Percentiles rank a stretch among this genome's conserved stretches.
Evolutionary conservation across 2,797 vertebrate genomes (phyloP).

Genomic region (Periparus ater): DNA sequence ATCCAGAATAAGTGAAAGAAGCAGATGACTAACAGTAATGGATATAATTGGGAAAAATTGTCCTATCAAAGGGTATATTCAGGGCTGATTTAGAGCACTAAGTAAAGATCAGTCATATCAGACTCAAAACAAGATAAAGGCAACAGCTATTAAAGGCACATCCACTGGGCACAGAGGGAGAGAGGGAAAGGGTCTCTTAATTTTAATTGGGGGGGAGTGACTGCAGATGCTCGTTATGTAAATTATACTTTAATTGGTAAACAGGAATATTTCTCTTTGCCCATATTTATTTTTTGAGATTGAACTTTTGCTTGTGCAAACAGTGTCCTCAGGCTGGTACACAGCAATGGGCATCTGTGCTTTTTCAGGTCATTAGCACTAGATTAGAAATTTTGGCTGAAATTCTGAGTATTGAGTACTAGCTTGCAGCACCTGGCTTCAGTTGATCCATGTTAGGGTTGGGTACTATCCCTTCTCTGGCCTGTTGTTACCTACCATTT

Average conservation of each 20-base stretch:
- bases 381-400: conserved; percentile 28
- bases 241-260: conserved; percentile 34
- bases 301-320: not conserved
- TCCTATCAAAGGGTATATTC: not conserved
- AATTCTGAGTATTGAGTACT: not conserved
- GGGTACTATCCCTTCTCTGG: not conserved
- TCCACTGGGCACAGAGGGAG: not conserved
- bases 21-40: not conserved
- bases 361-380: conserved; percentile 20
- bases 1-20: not conserved
- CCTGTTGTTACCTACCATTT: not conserved
- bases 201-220: not conserved
- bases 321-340: not conserved
- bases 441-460: not conserved
- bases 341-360: conserved; percentile 13
- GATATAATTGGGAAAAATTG: not conserved
- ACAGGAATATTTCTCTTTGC: conserved; percentile 24
- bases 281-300: conserved; percentile 27
- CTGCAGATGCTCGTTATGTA: conserved; percentile 32
- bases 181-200: not conserved
- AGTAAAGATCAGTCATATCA: not conserved
- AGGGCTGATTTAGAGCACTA: not conserved
- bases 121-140: not conserved
- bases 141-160: not conserved
- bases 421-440: not conserved